Base-by-base conservation (phyloP, 2,888 invertebrate genomes). In the Chironomus tentans region DNA sequence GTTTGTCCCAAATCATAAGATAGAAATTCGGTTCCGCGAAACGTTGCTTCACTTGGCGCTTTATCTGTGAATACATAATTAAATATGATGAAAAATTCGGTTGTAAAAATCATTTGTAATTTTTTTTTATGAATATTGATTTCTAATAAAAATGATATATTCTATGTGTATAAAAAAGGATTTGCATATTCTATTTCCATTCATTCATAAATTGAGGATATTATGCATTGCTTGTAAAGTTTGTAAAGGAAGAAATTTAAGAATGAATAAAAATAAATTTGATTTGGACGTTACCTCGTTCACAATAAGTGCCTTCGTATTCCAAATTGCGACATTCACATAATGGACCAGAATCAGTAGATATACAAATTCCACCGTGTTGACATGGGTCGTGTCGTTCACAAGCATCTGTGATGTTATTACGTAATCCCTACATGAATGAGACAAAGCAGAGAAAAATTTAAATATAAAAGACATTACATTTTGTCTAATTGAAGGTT, bases 281-380 rank as follows among this genome's bases (percentile, higher is more conserved):
- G 3, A 56, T 15, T 56, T 15, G 18, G 15, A 56, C 3, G 18
- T 85, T 81, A 97, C 97, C 95, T 90, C 93, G 92, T 84, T 98
- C 96, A 84, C 98, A 98, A 85, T 92, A 92, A 79, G 92, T 91
- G 46, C 98, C 98, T 83, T 95, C 94, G 83, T 92, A 97, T 84
- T 97, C 95, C 21, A 94, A 91, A 81, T 92, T 92, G 46, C 94
- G 88, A 83, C 98, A 98, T 85, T 98, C 96, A 87, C 98, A 98
- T 82, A 94, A 90, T 68, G 97, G 93, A 21, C 97, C 97, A 78
- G 92, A 92, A 84, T 98, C 97, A 3, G 96, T 96, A 79, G 94
- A 95, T 85, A 97, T 95, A 86, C 98, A 98, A 80, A 95, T 92
- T 15, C 97, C 98, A 3, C 94, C 94, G 81, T 98, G 95, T 82